Base-by-base conservation (phyloP, 2,888 invertebrate genomes). In the Ichneumoninae sp. region DNA sequence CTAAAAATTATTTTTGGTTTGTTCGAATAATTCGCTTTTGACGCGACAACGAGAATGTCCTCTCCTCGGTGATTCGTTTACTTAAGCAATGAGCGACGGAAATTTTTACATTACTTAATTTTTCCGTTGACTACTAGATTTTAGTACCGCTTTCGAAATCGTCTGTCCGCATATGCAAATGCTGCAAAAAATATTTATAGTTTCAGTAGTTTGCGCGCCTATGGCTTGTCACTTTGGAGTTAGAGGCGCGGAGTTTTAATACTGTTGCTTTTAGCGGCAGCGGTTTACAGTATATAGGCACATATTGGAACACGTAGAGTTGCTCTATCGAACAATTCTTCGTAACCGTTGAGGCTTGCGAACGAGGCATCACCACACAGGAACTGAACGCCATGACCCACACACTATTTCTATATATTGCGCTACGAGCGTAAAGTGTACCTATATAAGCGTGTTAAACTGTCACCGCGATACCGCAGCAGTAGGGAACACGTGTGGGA, bases 91-190 rank as follows among this genome's bases (percentile, higher is more conserved):
- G 52, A 66, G 26, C 52, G 66, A 50, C 65, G 22, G 19, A 16
- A 19, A 22, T 33, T 47, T 47, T 30, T 63, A 33, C 26, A 10
- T 10, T 16, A 4, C 19, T n/a, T 19, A n/a, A 52, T 13, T n/a
- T 6, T 71, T 57, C 22, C 7, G 36, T 69, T 30, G 6, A 4
- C 63, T n/a, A 66, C 40, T n/a, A 16, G 10, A 40, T 40, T 66
- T 66, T 36, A 36, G 40, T 22, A 22, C 6, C 74, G 30, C 71
- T 69, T 69, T 60, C 36, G 78, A 69, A 60, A 70, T 70, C 44
- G 70, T 70, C 65, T 75, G 47, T 75, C 69, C 69, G 36, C 83
- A 70, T 69, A 79, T 83, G 74, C 65, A 83, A 83, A 79, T 83
- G 52, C 7, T 47, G 83, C 10, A 75, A 22, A 69, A 65, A 75